phyloP scores from a whole-genome alignment of 1,140 invertebrate genomes.

The Drosophila busckii region DNA sequence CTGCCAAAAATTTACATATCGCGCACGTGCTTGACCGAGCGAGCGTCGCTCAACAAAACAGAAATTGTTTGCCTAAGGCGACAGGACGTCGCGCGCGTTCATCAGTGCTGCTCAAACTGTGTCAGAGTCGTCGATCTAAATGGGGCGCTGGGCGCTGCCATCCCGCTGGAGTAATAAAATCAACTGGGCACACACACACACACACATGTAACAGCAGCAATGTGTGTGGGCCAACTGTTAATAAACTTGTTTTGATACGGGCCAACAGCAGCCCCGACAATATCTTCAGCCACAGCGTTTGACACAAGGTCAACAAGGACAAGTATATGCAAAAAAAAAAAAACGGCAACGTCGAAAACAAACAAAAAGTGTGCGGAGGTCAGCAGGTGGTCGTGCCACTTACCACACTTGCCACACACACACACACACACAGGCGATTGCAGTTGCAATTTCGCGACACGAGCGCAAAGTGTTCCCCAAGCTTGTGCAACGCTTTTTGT shows the following conservation, averaged over 20 bases:
- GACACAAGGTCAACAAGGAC: constrained; percentile 64
- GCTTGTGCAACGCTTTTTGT: neutral
- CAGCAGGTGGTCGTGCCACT: constrained; percentile 51
- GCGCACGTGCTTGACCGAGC: constrained; percentile 59
- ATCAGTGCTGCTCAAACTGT: constrained; percentile 12
- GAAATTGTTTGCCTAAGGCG: constrained; percentile 42
- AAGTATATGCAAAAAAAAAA: constrained; percentile 22
- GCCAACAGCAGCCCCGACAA: constrained; percentile 1
- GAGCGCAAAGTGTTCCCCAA: no score
- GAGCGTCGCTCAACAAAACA: constrained; percentile 31
- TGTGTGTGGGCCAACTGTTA: constrained; percentile 28
- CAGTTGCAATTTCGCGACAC: constrained; percentile 4
- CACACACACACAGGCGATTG: neutral
- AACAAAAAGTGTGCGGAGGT: constrained; percentile 24
- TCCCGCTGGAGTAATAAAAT: neutral
- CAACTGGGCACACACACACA: neutral
- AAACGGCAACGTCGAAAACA: neutral
- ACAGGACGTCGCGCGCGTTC: constrained; percentile 23
- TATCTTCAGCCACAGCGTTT: constrained; percentile 27
- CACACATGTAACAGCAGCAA: neutral
- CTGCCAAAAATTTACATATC: constrained; percentile 67
- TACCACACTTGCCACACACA: no score
- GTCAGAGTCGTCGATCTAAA: constrained; percentile 10
- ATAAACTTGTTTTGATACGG: constrained; percentile 69
- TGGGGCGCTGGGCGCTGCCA: no score